phyloP scores from a whole-genome alignment of 2,797 vertebrate species.

The Hydrocynus forskahlii region DNA sequence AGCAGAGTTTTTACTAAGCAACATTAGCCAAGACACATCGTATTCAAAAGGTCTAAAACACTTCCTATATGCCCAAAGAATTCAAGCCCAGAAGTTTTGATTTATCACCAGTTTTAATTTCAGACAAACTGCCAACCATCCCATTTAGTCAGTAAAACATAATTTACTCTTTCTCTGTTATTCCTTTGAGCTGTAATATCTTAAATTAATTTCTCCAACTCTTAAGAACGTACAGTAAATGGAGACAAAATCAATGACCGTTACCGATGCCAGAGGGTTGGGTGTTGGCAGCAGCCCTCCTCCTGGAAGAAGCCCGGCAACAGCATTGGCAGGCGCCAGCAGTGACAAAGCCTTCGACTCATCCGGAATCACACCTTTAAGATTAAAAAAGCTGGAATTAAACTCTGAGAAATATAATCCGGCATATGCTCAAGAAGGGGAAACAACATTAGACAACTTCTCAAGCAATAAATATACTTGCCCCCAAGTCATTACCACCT shows the following conservation, averaged over 20 bases:
- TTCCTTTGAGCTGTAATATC: too few relatives aligned
- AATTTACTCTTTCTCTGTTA: too few relatives aligned
- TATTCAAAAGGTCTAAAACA: too few relatives aligned
- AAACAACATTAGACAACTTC: conserved; percentile 28
- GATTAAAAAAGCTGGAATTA: conserved; percentile 77
- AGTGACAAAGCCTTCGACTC: conserved; percentile 98
- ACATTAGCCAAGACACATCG: too few relatives aligned
- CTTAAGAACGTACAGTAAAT: not conserved
- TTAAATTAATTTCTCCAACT: too few relatives aligned
- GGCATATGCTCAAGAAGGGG: conserved; percentile 29
- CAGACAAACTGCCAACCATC: too few relatives aligned
- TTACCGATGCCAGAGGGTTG: conserved; percentile 91
- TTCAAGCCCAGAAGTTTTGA: too few relatives aligned
- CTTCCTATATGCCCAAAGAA: too few relatives aligned
- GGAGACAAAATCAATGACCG: not conserved
- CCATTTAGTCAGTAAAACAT: too few relatives aligned
- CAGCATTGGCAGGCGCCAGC: conserved; percentile 97
- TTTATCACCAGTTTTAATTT: too few relatives aligned
- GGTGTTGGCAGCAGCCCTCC: conserved; percentile 97
- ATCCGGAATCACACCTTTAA: conserved; percentile 98
- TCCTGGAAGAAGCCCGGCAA: conserved; percentile 96
- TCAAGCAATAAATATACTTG: conserved; percentile 39
- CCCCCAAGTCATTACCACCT: conserved; percentile 47
- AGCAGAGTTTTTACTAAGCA: too few relatives aligned
- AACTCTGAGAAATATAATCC: not conserved